Evolutionary conservation across 2,888 invertebrate genomes (phyloP), one percentile per base, ranked within the genome.

Genomic region (Salpingus planirostris): DNA sequence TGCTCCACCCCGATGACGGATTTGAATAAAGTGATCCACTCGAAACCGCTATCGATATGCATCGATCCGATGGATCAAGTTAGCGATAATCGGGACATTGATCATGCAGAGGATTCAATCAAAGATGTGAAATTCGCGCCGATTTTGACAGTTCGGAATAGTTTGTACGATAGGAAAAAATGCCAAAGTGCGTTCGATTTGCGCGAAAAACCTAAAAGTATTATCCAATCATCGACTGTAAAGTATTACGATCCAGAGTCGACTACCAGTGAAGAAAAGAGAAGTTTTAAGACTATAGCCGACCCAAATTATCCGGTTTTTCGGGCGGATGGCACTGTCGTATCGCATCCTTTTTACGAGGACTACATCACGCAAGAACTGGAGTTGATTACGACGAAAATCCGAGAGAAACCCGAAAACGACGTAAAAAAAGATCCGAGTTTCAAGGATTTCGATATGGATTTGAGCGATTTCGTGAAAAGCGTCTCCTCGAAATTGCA

Each of bases 291-390:
- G 55, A 84, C 86, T 0, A 83, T 87, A 31, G 76, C 80, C 24
- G 88, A 88, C 61, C 87, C 88, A 1, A 71, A 70, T 37, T 83
- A 78, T 67, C 87, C 87, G 0, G 75, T 84, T 12, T 83, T 85
- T 47, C 76, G 79, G 52, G 71, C 72, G 36, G 80, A 85, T 44
- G 86, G 86, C 0, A 71, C 78, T 27, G 77, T 80, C 3, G 78
- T 80, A 34, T 86, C 87, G 0, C 76, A 77, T 42, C 76, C 75
- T 3, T 65, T 86, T 1, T 84, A 81, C 57, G 76, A 79, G 46
- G 27, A 36, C 11, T 35, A 29, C 22, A 13, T 36, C n/a, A 27
- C 27, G 5, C 36, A 34, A 11, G 29, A 33, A 14, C n/a, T n/a
- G n/a, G n/a, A n/a, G n/a, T 25, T 30, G 12, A 28, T 36, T 8